Evolutionary conservation across 2,888 invertebrate genomes (phyloP).

Genomic region (Uropetala carovei): DNA sequence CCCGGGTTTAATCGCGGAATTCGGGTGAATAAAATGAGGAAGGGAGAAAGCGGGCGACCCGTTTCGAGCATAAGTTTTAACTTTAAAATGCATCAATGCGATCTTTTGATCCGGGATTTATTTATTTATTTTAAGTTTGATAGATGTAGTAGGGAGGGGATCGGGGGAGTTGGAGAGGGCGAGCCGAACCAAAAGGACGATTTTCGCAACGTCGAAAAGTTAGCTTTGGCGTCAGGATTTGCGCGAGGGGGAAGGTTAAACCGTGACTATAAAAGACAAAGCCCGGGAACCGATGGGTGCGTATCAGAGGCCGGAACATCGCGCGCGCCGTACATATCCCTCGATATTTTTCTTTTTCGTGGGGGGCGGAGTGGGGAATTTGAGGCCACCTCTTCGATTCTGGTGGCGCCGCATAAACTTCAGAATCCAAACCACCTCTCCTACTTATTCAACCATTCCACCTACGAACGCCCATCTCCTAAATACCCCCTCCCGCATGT

Average conservation of each 20-base stretch:
- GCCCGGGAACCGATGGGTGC: slow-evolving; percentile 7
- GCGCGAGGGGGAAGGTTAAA: not conserved
- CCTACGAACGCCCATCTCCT: not conserved
- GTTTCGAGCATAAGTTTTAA: slow-evolving; percentile 14
- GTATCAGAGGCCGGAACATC: slow-evolving; percentile 14
- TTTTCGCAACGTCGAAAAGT: slow-evolving; percentile 8
- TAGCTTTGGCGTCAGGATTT: slow-evolving; percentile 35
- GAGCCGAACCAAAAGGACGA: not conserved
- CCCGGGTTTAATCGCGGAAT: slow-evolving; percentile 5
- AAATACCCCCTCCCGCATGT: not conserved
- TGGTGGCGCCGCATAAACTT: not conserved
- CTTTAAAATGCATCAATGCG: slow-evolving; percentile 52
- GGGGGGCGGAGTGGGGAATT: not conserved
- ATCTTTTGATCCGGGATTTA: slow-evolving; percentile 53
- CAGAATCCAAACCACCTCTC: not conserved
- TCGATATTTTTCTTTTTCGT: not conserved
- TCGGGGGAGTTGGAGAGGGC: not conserved
- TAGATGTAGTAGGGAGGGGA: slow-evolving; percentile 21
- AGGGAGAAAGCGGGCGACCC: slow-evolving; percentile 25
- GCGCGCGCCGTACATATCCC: not conserved
- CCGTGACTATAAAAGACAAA: slow-evolving; percentile 46
- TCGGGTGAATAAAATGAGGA: not conserved
- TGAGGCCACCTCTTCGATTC: not conserved
- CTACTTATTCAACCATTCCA: no score
- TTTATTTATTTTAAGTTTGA: not conserved